Conservation (phyloP, 2,113 vertebrate species). For the Corythoichthys haematopterus region DNA sequence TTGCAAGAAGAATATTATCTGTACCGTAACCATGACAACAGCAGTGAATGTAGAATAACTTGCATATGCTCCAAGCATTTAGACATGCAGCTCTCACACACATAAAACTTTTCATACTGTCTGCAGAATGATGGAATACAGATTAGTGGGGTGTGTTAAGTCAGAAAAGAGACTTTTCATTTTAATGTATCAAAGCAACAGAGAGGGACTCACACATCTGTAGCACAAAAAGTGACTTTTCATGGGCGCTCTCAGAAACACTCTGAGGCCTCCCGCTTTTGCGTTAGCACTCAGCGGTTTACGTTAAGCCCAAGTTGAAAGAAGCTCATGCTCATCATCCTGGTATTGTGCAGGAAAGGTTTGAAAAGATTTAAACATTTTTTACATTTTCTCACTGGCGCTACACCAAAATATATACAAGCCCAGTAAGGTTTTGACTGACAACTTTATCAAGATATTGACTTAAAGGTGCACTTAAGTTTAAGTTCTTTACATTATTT, state of each 20-base stretch:
- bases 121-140: slow-evolving; percentile 19
- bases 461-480: not conserved
- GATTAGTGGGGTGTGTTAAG: slow-evolving; percentile 14
- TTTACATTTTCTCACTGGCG: not conserved
- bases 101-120: slow-evolving; percentile 23
- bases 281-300: slow-evolving; percentile 15
- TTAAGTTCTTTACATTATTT: too few species aligned
- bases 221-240: slow-evolving; percentile 13
- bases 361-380: not conserved
- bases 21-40: not conserved
- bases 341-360: not conserved
- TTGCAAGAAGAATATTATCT: not conserved
- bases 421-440: not conserved
- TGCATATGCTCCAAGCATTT: slow-evolving; percentile 1
- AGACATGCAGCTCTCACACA: not conserved
- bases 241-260: slow-evolving; percentile 8
- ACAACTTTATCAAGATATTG: not conserved
- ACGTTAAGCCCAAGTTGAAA: slow-evolving; percentile 13
- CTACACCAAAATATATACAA: not conserved
- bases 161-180: not conserved
- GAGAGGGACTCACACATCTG: not conserved
- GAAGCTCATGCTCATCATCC: not conserved
- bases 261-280: slow-evolving; percentile 13
- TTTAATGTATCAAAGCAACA: slow-evolving; percentile 2
- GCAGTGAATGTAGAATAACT: not conserved